Base-by-base conservation (phyloP, 1,140 invertebrate species). In the Laodelphax striatellus region DNA sequence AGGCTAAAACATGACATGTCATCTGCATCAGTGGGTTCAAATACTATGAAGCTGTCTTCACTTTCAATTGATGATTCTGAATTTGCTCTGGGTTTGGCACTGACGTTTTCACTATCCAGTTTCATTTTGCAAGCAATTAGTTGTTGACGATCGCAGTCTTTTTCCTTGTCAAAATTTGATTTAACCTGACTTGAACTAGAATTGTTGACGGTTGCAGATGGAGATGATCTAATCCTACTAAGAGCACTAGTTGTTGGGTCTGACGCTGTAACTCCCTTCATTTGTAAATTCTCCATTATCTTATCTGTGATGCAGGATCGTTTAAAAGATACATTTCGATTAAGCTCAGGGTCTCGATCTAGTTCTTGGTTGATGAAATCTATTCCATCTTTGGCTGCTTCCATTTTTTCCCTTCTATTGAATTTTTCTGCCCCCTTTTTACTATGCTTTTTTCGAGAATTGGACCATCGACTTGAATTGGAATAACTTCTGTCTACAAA, bases 21-120 rank as follows among this genome's bases (percentile, higher is more conserved):
- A 38, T 38, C 34, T 11, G 34, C 34, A 38, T 38, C 34, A 38
- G 34, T 56, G 46, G 22, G 17, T 58, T 71, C 68, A 64, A 75
- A 75, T 31, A 75, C 66, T 56, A 76, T 71, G 21, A 67, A 74
- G 58, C 72, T 75, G 55, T 75, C 72, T 28, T 75, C 73, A n/a
- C 71, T 76, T 52, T 75, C 72, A 5, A 69, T 63, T 1, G 75
- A 75, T 60, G 66, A 71, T 54, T 74, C 71, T 6, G 74, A 75
- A 42, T 19, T 52, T 13, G 38, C 21, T 60, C 59, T 55, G 17
- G 54, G n/a, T 52, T 53, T 42, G 16, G 22, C n/a, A 67, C 65
- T 6, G 59, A 43, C 41, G 68, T 62, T 56, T 58, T 66, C 17
- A 38, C 34, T 38, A 13, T 38, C 34, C 34, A 38, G 5, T 38